phyloP scores from a whole-genome alignment of 2,113 vertebrate genomes.

The Tringa solitaria region DNA sequence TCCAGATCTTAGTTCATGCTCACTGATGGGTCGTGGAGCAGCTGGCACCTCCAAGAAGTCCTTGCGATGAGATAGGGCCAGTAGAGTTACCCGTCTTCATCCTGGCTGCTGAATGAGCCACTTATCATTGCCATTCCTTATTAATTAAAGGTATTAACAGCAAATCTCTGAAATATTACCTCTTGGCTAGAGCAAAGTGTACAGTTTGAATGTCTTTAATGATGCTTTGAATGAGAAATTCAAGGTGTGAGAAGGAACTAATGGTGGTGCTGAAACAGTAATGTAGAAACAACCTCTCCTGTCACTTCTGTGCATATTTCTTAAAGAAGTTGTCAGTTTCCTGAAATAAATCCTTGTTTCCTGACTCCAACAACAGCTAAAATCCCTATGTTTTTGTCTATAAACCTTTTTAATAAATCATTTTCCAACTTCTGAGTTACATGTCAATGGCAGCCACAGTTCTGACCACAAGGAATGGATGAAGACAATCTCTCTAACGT shows the following conservation, averaged over 20 bases:
- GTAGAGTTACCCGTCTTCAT: background rate
- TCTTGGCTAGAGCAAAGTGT: background rate
- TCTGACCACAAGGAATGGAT: background rate
- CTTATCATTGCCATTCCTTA: background rate
- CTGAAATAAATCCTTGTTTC: background rate
- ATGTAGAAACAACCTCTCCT: background rate
- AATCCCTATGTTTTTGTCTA: background rate
- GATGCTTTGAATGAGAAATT: background rate
- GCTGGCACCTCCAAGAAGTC: background rate
- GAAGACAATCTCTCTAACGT: background rate
- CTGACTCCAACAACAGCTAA: background rate
- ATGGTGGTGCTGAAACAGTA: background rate
- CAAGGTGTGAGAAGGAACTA: background rate
- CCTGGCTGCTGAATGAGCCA: background rate
- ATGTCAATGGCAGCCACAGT: background rate
- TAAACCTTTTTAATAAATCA: background rate
- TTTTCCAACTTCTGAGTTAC: background rate
- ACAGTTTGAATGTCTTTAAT: background rate
- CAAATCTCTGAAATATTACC: background rate
- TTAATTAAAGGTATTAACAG: background rate
- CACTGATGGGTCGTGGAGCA: rapidly evolving
- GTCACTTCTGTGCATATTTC: rapidly evolving
- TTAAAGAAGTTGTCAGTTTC: background rate
- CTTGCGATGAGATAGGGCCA: background rate
- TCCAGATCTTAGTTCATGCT: background rate